These are phyloP conservation scores for Polypterus senegalus DNA, from an alignment of 2,113 vertebrate genomes.

Conservation along the genomic window DNA sequence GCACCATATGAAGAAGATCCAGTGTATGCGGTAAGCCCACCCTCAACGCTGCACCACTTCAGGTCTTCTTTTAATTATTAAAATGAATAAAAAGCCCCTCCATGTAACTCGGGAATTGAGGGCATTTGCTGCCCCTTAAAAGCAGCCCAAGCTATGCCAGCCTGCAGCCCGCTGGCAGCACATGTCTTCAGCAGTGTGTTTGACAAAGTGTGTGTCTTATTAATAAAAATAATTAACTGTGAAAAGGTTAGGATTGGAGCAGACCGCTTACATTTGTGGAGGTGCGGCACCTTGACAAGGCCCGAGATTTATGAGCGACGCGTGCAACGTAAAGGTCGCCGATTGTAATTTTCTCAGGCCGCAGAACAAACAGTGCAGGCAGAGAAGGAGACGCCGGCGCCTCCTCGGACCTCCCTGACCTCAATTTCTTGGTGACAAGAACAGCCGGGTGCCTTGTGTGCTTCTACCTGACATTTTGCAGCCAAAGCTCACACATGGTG, in stretches of 20 bases:
- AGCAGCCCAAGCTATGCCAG: too few species aligned
- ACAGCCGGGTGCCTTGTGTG: slow-evolving; percentile 32
- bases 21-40: too few species aligned
- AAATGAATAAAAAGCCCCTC: too few species aligned
- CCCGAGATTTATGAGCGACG: too few species aligned
- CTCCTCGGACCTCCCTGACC: slow-evolving; percentile 54
- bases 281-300: slow-evolving; percentile 21
- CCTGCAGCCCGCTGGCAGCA: too few species aligned
- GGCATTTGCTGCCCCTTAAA: too few species aligned
- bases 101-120: too few species aligned
- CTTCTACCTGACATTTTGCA: slow-evolving; percentile 25
- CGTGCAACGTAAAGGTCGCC: slow-evolving; percentile 40
- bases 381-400: slow-evolving; percentile 47
- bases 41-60: too few species aligned
- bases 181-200: slow-evolving; percentile 24
- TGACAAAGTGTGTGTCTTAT: slow-evolving; percentile 22
- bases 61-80: too few species aligned
- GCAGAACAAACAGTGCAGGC: slow-evolving; percentile 40
- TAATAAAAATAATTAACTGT: slow-evolving; percentile 47
- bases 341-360: slow-evolving; percentile 58
- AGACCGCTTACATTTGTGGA: slow-evolving; percentile 15
- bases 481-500: slow-evolving; percentile 10
- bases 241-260: slow-evolving; percentile 48
- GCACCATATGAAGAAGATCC: too few species aligned
- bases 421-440: slow-evolving; percentile 54